A percentile compares a stretch with the other conserved stretches of the same genome.
These are phyloP conservation scores for Delphinapterus leucas DNA, from an alignment of 2,113 vertebrate genomes.

Conservation along the genomic window DNA sequence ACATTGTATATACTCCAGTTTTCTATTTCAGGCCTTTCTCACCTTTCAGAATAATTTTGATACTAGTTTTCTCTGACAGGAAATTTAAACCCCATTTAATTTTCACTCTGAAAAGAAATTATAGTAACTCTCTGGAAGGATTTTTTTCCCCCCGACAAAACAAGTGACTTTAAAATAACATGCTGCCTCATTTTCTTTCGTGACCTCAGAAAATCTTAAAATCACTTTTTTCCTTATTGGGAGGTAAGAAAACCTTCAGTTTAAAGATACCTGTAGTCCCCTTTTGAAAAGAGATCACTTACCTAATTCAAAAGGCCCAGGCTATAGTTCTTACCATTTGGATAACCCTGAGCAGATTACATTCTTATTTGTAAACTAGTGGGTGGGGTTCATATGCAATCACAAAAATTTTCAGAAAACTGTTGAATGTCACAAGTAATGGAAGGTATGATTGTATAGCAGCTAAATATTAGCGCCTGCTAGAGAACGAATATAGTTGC, in stretches of 20 bases:
- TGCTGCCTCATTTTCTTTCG: slow-evolving; percentile 24
- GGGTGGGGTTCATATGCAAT: not conserved
- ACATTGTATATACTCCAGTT: not conserved
- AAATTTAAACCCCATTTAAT: not conserved
- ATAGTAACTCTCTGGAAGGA: not conserved
- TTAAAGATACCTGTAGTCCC: not conserved
- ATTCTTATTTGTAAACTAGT: not conserved
- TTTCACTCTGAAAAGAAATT: not conserved
- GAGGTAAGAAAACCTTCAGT: not conserved
- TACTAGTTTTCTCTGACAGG: not conserved
- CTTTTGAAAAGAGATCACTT: not conserved
- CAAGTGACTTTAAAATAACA: not conserved
- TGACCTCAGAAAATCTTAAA: slow-evolving; percentile 21
- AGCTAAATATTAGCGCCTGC: not conserved
- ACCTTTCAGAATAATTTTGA: slow-evolving; percentile 32
- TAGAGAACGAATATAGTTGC: not conserved
- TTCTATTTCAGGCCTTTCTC: not conserved
- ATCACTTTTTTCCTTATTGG: not conserved
- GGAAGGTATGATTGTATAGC: not conserved
- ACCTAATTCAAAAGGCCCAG: not conserved
- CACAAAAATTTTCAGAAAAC: not conserved
- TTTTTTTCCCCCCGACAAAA: not conserved
- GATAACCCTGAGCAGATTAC: not conserved
- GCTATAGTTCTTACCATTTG: not conserved
- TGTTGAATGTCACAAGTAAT: not conserved